These are phyloP conservation scores for Hypercompe scribonia DNA, from an alignment of 2,888 invertebrate species.

Conservation along the genomic window DNA sequence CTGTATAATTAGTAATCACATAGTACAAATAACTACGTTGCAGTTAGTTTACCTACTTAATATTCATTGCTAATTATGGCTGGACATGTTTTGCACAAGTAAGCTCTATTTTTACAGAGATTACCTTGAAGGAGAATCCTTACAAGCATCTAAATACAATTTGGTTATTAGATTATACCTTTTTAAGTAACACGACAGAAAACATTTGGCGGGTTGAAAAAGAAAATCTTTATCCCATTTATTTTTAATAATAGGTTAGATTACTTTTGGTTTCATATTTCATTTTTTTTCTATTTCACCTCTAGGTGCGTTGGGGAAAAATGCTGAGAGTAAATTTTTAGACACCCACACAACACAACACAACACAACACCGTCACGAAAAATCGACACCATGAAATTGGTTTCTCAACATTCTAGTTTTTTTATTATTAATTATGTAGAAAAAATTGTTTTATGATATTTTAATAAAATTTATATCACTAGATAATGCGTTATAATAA, in stretches of 20 bases:
- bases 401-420: too few relatives aligned
- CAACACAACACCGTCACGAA: too few relatives aligned
- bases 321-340: too few relatives aligned
- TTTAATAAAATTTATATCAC: too few relatives aligned
- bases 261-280: slow-evolving; percentile 19
- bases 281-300: slow-evolving; percentile 35
- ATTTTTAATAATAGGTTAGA: slow-evolving; percentile 12
- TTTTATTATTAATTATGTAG: too few relatives aligned
- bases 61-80: not conserved
- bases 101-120: not conserved
- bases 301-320: too few relatives aligned
- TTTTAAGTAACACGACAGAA: not conserved
- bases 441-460: too few relatives aligned
- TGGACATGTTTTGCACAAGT: not conserved
- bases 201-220: slow-evolving; percentile 5
- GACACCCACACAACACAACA: too few relatives aligned
- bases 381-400: too few relatives aligned
- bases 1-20: not conserved
- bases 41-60: not conserved
- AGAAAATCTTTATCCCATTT: slow-evolving; percentile 17
- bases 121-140: slow-evolving; percentile 15
- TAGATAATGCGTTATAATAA: too few relatives aligned
- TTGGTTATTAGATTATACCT: not conserved
- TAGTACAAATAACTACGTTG: not conserved
- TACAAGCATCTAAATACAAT: slow-evolving; percentile 7